phyloP scores from a whole-genome alignment of 2,113 vertebrate genomes.

The Anguilla japonica region DNA sequence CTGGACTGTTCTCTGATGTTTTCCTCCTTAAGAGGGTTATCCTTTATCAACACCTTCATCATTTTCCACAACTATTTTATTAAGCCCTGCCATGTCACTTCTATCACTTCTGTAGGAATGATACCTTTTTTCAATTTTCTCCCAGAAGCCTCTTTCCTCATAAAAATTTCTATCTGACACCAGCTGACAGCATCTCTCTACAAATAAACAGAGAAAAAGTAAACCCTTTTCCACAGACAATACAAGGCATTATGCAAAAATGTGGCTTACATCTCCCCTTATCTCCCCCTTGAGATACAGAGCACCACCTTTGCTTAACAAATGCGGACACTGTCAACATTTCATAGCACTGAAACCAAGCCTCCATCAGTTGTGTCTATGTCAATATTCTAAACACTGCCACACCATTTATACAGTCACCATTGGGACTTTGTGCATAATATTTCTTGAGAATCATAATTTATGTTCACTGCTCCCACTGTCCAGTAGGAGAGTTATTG shows the following conservation, averaged over 20 bases:
- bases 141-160: not conserved
- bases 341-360: not conserved
- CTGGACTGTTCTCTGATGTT: no score
- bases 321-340: conserved; percentile 18
- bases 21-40: no score
- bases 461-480: not conserved
- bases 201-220: not conserved
- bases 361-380: not conserved
- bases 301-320: conserved; percentile 24
- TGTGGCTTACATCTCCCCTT: conserved; percentile 6
- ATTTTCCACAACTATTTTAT: not conserved
- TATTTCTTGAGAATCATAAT: not conserved
- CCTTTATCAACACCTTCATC: conserved; percentile 4
- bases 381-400: not conserved
- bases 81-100: not conserved
- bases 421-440: not conserved
- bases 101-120: not conserved
- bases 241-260: not conserved
- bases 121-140: not conserved
- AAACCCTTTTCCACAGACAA: not conserved
- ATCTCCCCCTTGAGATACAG: conserved; percentile 18
- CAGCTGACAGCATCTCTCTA: not conserved
- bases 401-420: not conserved
- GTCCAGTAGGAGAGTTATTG: not conserved
- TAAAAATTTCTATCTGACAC: not conserved